Percentiles rank a stretch among this genome's conserved stretches.
Conservation (phyloP, 30 jellyfish, hydroid and myxozoan species). For the Calvadosia cruxmelitensis region DNA sequence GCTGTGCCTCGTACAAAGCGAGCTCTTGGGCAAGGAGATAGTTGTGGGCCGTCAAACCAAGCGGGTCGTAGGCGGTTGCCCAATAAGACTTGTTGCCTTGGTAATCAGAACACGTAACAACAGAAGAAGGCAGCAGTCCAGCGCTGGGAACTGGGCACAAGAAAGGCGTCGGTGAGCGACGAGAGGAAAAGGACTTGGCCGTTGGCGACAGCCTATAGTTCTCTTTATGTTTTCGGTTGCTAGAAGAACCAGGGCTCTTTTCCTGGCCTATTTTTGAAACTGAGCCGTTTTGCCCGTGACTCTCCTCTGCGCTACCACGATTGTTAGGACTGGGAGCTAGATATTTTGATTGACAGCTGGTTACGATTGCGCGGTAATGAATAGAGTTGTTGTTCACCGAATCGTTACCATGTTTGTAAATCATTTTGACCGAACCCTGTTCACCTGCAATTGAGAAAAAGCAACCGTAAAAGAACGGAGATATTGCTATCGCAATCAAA, state of each 20-base stretch:
- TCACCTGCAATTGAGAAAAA: conserved; percentile 90
- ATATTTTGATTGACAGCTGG: conserved; percentile 21
- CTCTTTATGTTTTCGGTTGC: conserved; percentile 7
- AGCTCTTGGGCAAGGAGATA: conserved; percentile 82
- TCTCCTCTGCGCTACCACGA: background rate
- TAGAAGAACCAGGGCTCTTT: background rate
- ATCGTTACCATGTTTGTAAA: conserved; percentile 65
- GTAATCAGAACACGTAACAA: conserved; percentile 21
- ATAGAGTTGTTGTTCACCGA: conserved; percentile 56
- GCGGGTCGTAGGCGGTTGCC: conserved; percentile 57
- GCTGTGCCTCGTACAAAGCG: conserved; percentile 82
- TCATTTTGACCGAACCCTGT: conserved; percentile 77
- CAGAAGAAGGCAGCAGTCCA: conserved; percentile 26
- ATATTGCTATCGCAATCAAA: too few relatives aligned
- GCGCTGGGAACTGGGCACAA: conserved; percentile 8
- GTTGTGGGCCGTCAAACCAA: conserved; percentile 73
- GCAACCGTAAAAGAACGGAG: too few relatives aligned
- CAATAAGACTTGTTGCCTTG: conserved; percentile 46
- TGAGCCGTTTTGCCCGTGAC: too few relatives aligned
- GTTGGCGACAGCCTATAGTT: conserved; percentile 77
- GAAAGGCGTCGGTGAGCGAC: conserved; percentile 29
- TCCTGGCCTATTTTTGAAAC: conserved; percentile 9
- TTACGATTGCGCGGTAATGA: conserved; percentile 44
- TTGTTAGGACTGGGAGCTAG: background rate
- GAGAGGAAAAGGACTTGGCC: conserved; percentile 80